phyloP scores from a whole-genome alignment of 2,888 invertebrate genomes.

The Trachelus troglodyta region DNA sequence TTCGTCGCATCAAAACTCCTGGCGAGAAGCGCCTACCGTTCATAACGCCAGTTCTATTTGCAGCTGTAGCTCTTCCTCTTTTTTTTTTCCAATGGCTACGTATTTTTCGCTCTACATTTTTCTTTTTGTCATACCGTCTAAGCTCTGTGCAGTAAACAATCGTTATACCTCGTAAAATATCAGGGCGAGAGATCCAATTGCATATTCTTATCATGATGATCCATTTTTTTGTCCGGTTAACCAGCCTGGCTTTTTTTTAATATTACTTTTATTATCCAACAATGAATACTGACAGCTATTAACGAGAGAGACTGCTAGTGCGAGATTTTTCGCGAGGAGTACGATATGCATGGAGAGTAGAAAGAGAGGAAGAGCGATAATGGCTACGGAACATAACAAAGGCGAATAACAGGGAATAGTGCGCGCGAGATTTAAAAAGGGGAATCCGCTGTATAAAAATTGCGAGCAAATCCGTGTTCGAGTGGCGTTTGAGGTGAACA shows the following conservation, averaged over 20 bases:
- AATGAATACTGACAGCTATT: background rate
- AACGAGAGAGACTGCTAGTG: background rate
- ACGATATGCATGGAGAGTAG: slow-evolving; percentile 11
- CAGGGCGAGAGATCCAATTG: background rate
- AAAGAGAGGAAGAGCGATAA: slow-evolving; percentile 16
- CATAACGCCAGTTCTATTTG: background rate
- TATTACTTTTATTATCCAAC: background rate
- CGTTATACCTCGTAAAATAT: background rate
- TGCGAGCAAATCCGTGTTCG: slow-evolving; percentile 19
- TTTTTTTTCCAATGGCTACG: background rate
- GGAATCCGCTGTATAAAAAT: slow-evolving; percentile 1
- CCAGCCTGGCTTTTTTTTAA: background rate
- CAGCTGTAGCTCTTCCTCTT: background rate
- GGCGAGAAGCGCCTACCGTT: background rate
- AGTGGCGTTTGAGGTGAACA: slow-evolving; percentile 16
- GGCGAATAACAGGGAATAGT: background rate
- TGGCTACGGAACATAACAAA: slow-evolving; percentile 10
- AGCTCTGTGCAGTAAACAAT: background rate
- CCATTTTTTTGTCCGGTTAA: background rate
- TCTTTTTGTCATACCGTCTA: background rate
- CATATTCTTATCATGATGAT: background rate
- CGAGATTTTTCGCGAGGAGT: background rate
- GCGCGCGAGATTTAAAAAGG: slow-evolving; percentile 11
- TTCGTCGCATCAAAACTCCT: background rate
- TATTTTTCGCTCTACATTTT: background rate